phyloP scores from a whole-genome alignment of 2,888 invertebrate species.

The Drosophila engyochracea region DNA sequence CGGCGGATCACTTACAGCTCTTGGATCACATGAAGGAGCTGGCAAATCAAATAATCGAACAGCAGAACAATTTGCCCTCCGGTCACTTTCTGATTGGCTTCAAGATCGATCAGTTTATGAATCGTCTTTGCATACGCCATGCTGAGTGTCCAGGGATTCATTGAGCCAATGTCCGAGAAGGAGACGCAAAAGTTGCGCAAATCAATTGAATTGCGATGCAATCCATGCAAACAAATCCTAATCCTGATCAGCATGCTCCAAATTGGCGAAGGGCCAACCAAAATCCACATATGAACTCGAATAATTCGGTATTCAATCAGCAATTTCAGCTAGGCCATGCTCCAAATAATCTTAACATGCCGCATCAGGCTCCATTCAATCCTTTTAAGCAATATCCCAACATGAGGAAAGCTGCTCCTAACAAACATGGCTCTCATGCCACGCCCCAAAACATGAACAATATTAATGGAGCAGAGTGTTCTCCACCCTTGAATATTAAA shows the following conservation, averaged over 20 bases:
- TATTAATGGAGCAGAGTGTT: neutral
- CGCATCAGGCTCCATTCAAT: neutral
- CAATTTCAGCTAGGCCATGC: neutral
- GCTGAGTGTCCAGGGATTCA: conserved; percentile 36
- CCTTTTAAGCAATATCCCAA: neutral
- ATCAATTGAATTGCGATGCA: conserved; percentile 32
- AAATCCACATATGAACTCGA: neutral
- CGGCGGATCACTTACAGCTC: conserved; percentile 48
- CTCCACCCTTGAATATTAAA: neutral
- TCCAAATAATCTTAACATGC: neutral
- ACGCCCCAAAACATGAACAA: neutral
- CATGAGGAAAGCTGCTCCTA: neutral
- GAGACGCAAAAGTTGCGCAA: conserved; percentile 11
- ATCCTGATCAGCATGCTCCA: neutral
- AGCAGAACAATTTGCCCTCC: conserved; percentile 23
- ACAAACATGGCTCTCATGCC: neutral
- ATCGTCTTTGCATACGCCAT: conserved; percentile 45
- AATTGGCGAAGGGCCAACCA: neutral
- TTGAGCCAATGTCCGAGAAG: conserved; percentile 39
- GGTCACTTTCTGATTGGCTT: conserved; percentile 62
- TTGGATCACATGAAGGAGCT: conserved; percentile 63
- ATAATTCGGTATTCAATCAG: neutral
- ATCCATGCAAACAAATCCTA: conserved; percentile 40
- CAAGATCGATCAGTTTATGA: conserved; percentile 46
- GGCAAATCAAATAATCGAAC: conserved; percentile 58